Percentiles rank a stretch among this genome's conserved stretches.
These are phyloP conservation scores for Heliconius himera DNA, from an alignment of 1,140 invertebrate species.

Conservation along the genomic window DNA sequence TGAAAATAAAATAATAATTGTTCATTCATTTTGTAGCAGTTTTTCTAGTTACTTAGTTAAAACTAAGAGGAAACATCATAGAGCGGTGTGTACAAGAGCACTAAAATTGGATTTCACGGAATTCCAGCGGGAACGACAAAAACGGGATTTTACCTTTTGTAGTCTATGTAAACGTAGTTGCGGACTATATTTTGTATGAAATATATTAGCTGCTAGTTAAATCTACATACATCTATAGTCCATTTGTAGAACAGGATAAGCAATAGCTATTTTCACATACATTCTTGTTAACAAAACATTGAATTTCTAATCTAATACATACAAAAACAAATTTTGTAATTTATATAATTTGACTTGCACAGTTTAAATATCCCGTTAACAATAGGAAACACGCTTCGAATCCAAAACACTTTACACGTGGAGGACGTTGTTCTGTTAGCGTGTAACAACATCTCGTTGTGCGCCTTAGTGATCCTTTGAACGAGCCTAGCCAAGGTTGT, in stretches of 20 bases:
- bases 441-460: neutral
- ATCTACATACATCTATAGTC: too few species aligned
- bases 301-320: slow-evolving; percentile 10
- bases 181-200: too few species aligned
- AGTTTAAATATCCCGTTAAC: slow-evolving; percentile 31
- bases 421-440: slow-evolving; percentile 16
- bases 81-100: too few species aligned
- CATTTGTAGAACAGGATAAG: neutral
- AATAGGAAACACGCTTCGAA: slow-evolving; percentile 24
- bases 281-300: neutral
- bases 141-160: too few species aligned
- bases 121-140: too few species aligned
- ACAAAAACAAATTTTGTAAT: slow-evolving; percentile 11
- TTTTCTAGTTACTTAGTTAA: too few species aligned
- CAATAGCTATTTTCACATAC: neutral
- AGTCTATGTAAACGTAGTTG: too few species aligned
- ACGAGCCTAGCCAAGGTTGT: neutral
- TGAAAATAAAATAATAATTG: too few species aligned
- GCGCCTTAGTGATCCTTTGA: neutral
- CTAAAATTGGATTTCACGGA: too few species aligned
- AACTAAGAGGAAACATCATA: too few species aligned
- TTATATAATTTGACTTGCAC: slow-evolving; percentile 12
- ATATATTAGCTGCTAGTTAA: too few species aligned
- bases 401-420: slow-evolving; percentile 23
- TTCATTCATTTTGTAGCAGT: too few species aligned